Evolutionary conservation across 1,140 invertebrate species (phyloP), one percentile per base, ranked within the genome.

Genomic region (Drosophila santomea): DNA sequence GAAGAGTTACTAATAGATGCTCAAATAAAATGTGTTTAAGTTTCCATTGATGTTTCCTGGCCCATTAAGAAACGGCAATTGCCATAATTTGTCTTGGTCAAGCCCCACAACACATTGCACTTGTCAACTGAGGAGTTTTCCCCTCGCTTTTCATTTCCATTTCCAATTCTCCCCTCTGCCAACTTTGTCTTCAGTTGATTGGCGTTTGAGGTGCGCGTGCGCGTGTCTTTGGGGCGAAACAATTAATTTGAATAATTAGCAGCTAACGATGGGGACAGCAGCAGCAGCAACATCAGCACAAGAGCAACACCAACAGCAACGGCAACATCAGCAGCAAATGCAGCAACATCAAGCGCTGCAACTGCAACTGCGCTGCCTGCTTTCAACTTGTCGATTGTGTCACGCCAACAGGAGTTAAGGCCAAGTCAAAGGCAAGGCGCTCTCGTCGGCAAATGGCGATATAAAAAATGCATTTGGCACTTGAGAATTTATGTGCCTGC

Each of bases 191-290:
- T 60, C 66, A n/a, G 23, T 71, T 88, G 83, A 88, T 89, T 88
- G 84, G 84, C 83, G 80, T 89, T 88, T 88, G 84, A 89, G 80
- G n/a, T 85, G 81, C 74, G 76, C 84, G 68, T 88, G 84, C 84
- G 79, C 84, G 64, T 83, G 84, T 88, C 83, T 83, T 64, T 78
- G 63, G 64, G 51, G 67, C 73, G 63, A 80, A 89, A 83, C 84
- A 89, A 89, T 89, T 89, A 89, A 89, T 89, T 89, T 89, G 84
- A 89, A 89, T 89, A 89, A 89, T 89, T 89, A 89, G 84, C 80
- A 89, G 77, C 80, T 83, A 89, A 89, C 82, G 83, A 86, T 64
- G 77, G 35, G 48, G 71, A 60, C 48, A 67, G 66, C 25, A 25
- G 23, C 23, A 23, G 23, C 23, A 25, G 20, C 20, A 20, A 2